Percentiles rank a stretch among this genome's conserved stretches.
These are phyloP conservation scores for Fragum fragum DNA, from an alignment of 2,888 invertebrate genomes.

Conservation along the genomic window DNA sequence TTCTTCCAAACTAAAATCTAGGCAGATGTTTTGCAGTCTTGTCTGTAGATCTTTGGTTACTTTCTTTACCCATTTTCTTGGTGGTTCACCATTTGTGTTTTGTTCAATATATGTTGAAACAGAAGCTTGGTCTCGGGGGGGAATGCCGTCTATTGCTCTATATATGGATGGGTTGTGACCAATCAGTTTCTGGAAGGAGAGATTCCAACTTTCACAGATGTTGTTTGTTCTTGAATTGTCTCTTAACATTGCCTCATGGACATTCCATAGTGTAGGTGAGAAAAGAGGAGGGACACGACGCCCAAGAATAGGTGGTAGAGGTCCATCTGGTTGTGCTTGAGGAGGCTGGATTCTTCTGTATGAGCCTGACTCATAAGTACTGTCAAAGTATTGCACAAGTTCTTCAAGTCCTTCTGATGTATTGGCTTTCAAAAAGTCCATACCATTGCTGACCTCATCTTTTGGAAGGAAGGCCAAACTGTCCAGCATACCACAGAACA, in stretches of 20 bases:
- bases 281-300: constrained; percentile 6
- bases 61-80: neutral
- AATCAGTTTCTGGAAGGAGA: constrained; percentile 16
- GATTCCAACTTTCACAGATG: constrained; percentile 21
- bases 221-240: constrained; percentile 14
- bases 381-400: constrained; percentile 15
- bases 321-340: constrained; percentile 9
- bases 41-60: neutral
- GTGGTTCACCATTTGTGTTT: constrained; percentile 6
- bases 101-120: neutral
- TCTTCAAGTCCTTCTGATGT: constrained; percentile 4
- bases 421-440: constrained; percentile 8
- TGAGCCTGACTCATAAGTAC: neutral
- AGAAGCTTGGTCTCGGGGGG: neutral
- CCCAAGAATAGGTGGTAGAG: neutral
- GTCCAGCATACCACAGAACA: constrained; percentile 21
- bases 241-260: constrained; percentile 3
- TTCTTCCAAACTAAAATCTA: neutral
- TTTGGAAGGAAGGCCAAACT: constrained; percentile 16
- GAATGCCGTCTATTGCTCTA: constrained; percentile 10
- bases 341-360: neutral
- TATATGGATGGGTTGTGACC: constrained; percentile 16
- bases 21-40: constrained; percentile 3
- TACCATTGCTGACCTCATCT: constrained; percentile 3
- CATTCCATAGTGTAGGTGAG: constrained; percentile 19